Base-by-base conservation (phyloP, 2,888 invertebrate genomes). In the Cantharis nigra region DNA sequence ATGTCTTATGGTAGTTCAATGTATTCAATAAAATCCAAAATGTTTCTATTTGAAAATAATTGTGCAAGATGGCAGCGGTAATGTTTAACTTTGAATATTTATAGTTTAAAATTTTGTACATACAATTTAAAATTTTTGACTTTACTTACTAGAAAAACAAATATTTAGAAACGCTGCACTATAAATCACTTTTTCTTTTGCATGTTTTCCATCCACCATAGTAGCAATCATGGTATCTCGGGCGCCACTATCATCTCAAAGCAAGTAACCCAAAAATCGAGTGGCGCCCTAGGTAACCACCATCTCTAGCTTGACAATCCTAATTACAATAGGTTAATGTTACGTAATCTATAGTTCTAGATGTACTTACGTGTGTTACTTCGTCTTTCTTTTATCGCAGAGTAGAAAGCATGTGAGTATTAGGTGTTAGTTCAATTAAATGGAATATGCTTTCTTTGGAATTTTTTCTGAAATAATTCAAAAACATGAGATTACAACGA, bases 21-120 rank as follows among this genome's bases (percentile, higher is more conserved):
- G 49, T 49, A 13, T 49, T 49, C 49, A 49, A n/a, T 49, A 49
- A n/a, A 49, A n/a, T 49, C 49, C 49, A 49, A 49, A 49, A 49
- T 49, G 49, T 49, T 49, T 49, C 49, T 49, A 49, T 67, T 20
- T 67, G 65, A 67, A 23, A 67, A 18, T 20, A 67, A 69, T 26
- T 49, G n/a, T 78, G 90, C 90, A 90, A 90, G 90, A 90, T 90
- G 90, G 90, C 90, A 89, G 90, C 89, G 90, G 90, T 89, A 75
- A 72, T 72, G 75, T 78, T 67, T 63, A 72, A 72, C 18, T 33
- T 75, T 30, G 49, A 70, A 69, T 26, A 70, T 63, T 49, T 49
- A 49, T 70, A 20, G 20, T 67, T 23, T 23, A 11, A 67, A 65
- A 67, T 23, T 67, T 67, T 67, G 65, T 67, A 67, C 23, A 67